Conservation (phyloP, 2,888 invertebrate genomes). For the Globia sparganii region DNA sequence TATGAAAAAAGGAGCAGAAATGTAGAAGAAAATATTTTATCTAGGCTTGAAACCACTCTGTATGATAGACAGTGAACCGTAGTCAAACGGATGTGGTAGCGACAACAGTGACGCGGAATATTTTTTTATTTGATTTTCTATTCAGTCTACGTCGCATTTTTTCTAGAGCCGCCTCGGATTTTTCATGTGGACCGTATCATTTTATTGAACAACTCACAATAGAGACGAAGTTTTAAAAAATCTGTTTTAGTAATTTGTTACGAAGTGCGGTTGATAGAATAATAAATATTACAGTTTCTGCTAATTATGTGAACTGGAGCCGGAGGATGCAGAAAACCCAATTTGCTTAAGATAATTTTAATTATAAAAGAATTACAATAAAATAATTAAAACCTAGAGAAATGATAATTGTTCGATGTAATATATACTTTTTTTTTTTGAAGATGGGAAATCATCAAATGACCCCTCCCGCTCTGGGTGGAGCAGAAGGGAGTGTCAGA, state of each 20-base stretch:
- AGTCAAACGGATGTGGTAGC: constrained; percentile 18
- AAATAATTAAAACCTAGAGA: too few relatives aligned
- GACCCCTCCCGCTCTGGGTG: too few relatives aligned
- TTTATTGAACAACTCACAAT: constrained; percentile 14
- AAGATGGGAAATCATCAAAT: too few relatives aligned
- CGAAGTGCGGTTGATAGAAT: too few relatives aligned
- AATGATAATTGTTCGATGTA: too few relatives aligned
- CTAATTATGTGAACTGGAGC: too few relatives aligned
- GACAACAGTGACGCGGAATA: constrained; percentile 5
- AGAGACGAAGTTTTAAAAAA: not conserved
- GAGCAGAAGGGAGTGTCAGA: too few relatives aligned
- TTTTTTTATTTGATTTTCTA: constrained; percentile 35
- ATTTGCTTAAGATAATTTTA: too few relatives aligned
- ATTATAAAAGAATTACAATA: too few relatives aligned
- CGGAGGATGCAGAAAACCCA: too few relatives aligned
- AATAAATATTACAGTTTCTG: too few relatives aligned
- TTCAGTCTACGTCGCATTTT: constrained; percentile 30
- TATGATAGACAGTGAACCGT: not conserved
- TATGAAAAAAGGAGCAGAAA: not conserved
- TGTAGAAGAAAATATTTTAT: not conserved
- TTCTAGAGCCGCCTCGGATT: constrained; percentile 4
- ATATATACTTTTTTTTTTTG: too few relatives aligned
- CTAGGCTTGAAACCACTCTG: constrained; percentile 24
- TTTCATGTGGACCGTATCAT: constrained; percentile 19
- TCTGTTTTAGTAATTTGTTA: not conserved